Evolutionary conservation across 2,113 vertebrate species (phyloP).

Genomic region (Triplophysa rosa): DNA sequence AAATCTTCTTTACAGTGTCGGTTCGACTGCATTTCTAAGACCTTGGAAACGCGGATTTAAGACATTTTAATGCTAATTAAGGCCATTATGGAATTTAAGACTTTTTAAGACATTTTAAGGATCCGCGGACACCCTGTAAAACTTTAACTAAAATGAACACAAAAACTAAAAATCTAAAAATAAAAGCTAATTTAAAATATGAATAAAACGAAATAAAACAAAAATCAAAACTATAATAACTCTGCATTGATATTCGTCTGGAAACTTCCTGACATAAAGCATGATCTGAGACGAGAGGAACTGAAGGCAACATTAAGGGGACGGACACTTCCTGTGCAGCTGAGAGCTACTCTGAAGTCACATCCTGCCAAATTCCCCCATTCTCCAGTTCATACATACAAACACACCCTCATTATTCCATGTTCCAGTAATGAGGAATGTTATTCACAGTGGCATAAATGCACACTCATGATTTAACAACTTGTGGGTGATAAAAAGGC

Average conservation of each 20-base stretch:
- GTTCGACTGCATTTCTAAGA: too few species aligned
- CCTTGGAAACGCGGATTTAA: too few species aligned
- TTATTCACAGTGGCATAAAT: neutral
- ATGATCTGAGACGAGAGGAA: slow-evolving; percentile 47
- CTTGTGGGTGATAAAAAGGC: neutral
- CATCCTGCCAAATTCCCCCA: slow-evolving; percentile 64
- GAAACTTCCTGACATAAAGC: slow-evolving; percentile 63
- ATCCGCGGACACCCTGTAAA: too few species aligned
- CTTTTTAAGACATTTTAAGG: too few species aligned
- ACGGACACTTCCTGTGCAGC: slow-evolving; percentile 69
- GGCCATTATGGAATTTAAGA: too few species aligned
- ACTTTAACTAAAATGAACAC: too few species aligned
- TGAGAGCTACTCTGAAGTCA: slow-evolving; percentile 68
- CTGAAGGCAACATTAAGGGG: slow-evolving; percentile 50
- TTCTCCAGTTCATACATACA: neutral
- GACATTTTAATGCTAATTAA: too few species aligned
- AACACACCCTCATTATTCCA: slow-evolving; percentile 14
- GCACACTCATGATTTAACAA: neutral
- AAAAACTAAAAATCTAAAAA: too few species aligned
- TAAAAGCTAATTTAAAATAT: too few species aligned
- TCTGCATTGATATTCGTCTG: slow-evolving; percentile 52
- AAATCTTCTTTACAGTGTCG: too few species aligned
- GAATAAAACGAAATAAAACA: too few species aligned
- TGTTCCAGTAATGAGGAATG: neutral
- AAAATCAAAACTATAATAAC: too few species aligned